These are phyloP conservation scores for Pomatostomus ruficeps DNA, from an alignment of 2,113 vertebrate genomes.

Conservation along the genomic window DNA sequence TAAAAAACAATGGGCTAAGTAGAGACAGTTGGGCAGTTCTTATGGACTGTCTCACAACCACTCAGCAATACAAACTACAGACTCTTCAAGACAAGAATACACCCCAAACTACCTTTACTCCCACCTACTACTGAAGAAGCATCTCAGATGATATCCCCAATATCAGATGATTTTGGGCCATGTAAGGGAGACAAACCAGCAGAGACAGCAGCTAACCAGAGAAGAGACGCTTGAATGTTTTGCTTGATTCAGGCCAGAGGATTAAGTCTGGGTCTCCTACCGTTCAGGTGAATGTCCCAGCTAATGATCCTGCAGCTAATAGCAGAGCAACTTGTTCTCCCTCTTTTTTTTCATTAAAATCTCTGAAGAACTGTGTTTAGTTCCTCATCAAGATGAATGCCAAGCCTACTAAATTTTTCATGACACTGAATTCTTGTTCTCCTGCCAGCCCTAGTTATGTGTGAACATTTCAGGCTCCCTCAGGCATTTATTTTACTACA, in stretches of 20 bases:
- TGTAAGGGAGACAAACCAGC: accelerated
- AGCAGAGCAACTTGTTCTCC: background rate
- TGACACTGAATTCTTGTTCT: conserved; percentile 56
- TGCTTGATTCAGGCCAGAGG: background rate
- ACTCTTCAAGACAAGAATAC: background rate
- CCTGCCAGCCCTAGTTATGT: conserved; percentile 48
- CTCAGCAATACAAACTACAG: background rate
- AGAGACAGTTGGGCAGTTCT: background rate
- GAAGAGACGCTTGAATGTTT: background rate
- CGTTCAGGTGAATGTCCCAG: background rate
- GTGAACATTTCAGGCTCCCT: conserved; percentile 60
- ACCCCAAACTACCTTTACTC: background rate
- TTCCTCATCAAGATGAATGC: conserved; percentile 11
- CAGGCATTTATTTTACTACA: conserved; percentile 59
- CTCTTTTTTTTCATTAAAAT: background rate
- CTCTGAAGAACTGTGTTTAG: conserved; percentile 41
- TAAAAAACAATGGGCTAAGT: background rate
- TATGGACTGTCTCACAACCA: background rate
- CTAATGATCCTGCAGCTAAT: background rate
- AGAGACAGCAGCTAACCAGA: background rate
- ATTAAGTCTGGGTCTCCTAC: background rate
- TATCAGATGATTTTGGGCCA: background rate
- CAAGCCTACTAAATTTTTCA: conserved; percentile 56
- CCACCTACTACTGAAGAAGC: background rate
- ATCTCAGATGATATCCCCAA: background rate